Conservation (phyloP, 1,140 invertebrate species). For the Neodiprion pinetum region DNA sequence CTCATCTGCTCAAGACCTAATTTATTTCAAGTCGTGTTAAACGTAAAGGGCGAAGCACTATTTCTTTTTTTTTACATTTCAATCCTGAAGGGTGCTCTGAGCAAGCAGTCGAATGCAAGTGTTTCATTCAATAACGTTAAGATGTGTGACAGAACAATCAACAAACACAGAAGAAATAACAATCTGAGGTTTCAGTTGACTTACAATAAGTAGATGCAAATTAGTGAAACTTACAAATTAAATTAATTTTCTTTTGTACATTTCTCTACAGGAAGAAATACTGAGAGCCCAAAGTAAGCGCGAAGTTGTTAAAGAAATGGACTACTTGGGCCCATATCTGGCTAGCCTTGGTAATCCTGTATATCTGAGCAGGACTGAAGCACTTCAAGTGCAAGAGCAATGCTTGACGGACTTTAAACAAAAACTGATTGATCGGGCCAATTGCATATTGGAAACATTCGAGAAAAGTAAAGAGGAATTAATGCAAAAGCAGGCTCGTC, state of each 20-base stretch:
- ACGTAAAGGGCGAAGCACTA: not conserved
- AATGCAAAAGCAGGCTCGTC: slow-evolving; percentile 30
- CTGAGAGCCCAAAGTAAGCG: slow-evolving; percentile 45
- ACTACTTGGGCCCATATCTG: slow-evolving; percentile 67
- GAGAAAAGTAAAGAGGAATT: slow-evolving; percentile 47
- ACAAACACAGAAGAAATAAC: not conserved
- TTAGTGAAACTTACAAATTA: not conserved
- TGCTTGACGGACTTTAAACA: slow-evolving; percentile 67
- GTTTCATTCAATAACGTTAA: not conserved
- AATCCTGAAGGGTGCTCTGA: too few relatives aligned
- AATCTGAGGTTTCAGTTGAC: not conserved
- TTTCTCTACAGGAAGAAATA: slow-evolving; percentile 48
- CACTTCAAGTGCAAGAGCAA: slow-evolving; percentile 52
- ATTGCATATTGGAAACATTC: slow-evolving; percentile 62
- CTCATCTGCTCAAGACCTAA: too few relatives aligned
- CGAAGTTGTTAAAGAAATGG: slow-evolving; percentile 51
- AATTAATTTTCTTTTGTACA: not conserved
- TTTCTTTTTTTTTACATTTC: not conserved
- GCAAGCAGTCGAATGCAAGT: too few relatives aligned
- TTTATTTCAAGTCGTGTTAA: too few relatives aligned
- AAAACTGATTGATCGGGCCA: slow-evolving; percentile 59
- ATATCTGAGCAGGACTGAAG: slow-evolving; percentile 49
- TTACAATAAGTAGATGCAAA: not conserved
- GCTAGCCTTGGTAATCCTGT: slow-evolving; percentile 58
- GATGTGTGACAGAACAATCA: too few relatives aligned